Conservation (phyloP, 2,113 vertebrate species). For the Eudyptes chrysolophus region DNA sequence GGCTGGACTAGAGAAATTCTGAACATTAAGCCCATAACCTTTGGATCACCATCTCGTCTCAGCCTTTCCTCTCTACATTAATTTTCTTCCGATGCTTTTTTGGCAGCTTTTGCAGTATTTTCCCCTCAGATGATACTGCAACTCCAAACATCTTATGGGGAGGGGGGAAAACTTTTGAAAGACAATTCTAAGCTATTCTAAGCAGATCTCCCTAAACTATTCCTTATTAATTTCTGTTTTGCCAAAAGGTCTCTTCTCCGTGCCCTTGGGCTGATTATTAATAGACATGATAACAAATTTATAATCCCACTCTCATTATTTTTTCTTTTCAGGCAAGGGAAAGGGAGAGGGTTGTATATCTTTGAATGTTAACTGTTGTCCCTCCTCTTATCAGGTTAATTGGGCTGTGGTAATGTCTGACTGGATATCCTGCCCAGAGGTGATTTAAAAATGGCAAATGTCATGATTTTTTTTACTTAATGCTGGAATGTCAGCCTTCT, state of each 20-base stretch:
- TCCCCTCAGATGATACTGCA: background rate
- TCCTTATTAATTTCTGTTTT: constrained; percentile 36
- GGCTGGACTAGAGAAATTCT: background rate
- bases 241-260: background rate
- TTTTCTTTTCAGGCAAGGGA: background rate
- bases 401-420: constrained; percentile 39
- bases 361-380: background rate
- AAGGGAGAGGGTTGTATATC: background rate
- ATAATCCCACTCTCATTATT: constrained; percentile 12
- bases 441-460: constrained; percentile 62
- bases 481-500: constrained; percentile 24
- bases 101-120: constrained; percentile 11
- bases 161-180: background rate
- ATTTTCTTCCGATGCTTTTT: constrained; percentile 4
- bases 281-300: background rate
- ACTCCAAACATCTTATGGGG: background rate
- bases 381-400: constrained; percentile 55
- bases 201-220: constrained; percentile 6
- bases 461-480: constrained; percentile 7
- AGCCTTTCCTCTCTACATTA: background rate
- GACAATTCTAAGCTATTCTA: constrained; percentile 2
- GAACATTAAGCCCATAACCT: background rate
- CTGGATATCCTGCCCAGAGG: constrained; percentile 39
- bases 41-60: background rate
- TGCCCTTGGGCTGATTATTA: constrained; percentile 11